These are phyloP conservation scores for Osmerus mordax DNA, from an alignment of 2,113 vertebrate genomes.

Conservation along the genomic window DNA sequence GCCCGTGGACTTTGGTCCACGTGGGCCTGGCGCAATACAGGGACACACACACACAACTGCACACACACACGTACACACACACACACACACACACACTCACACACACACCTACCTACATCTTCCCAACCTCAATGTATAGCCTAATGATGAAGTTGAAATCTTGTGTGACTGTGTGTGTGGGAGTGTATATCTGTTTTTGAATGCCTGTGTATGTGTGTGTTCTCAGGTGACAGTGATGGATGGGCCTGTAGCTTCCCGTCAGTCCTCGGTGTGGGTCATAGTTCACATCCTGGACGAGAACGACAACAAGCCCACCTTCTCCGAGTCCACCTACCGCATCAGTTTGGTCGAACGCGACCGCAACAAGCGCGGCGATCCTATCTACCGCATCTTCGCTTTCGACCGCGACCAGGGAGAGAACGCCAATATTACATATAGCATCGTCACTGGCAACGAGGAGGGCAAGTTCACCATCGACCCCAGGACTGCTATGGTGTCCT, in stretches of 20 bases:
- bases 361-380: constrained; percentile 86
- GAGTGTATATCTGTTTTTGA: not conserved
- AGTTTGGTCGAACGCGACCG: constrained; percentile 88
- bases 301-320: constrained; percentile 92
- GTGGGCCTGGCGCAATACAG: constrained; percentile 17
- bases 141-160: no score
- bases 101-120: not conserved
- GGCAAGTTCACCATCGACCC: constrained; percentile 91
- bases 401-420: constrained; percentile 90
- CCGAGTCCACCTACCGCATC: constrained; percentile 87
- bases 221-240: constrained; percentile 90
- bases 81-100: not conserved
- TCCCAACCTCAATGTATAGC: no score
- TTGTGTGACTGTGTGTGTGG: not conserved
- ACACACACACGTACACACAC: not conserved
- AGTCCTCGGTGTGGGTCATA: constrained; percentile 91
- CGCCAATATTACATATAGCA: constrained; percentile 90
- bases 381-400: constrained; percentile 90
- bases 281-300: constrained; percentile 93
- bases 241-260: constrained; percentile 80
- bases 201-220: not conserved
- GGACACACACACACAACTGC: not conserved
- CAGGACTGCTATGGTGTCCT: constrained; percentile 92
- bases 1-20: constrained; percentile 49
- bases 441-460: constrained; percentile 87